Conservation (phyloP, 2,113 vertebrate species). For the Lophius piscatorius region DNA sequence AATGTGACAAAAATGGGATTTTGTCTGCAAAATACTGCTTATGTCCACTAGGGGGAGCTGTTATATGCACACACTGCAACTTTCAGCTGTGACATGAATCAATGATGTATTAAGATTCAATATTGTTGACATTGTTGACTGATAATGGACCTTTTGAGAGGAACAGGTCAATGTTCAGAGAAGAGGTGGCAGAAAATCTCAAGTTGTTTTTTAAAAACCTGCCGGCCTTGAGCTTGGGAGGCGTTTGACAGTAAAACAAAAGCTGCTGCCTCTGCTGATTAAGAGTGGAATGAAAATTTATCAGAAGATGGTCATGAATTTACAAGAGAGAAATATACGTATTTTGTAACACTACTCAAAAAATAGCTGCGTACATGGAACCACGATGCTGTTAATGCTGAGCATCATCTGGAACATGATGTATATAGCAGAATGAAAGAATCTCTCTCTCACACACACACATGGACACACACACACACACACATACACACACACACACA, state of each 20-base stretch:
- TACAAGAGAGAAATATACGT: constrained; percentile 3
- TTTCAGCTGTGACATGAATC: too few relatives aligned
- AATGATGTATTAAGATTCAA: too few relatives aligned
- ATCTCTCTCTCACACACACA: constrained; percentile 21
- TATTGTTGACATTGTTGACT: too few relatives aligned
- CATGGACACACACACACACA: constrained; percentile 11
- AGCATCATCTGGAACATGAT: constrained; percentile 54
- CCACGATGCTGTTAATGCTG: constrained; percentile 31
- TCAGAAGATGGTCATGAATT: not conserved
- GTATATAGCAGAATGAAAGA: constrained; percentile 25
- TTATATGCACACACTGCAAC: too few relatives aligned
- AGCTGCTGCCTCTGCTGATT: constrained; percentile 17
- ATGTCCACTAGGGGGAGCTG: too few relatives aligned
- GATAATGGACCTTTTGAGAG: too few relatives aligned
- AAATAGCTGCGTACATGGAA: constrained; percentile 5
- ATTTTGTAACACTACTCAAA: not conserved
- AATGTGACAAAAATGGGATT: too few relatives aligned
- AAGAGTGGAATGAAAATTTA: not conserved
- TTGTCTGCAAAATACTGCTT: too few relatives aligned
- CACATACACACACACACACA: constrained; percentile 26
- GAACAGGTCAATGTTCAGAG: too few relatives aligned
- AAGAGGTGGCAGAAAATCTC: too few relatives aligned
- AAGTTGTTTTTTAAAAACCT: too few relatives aligned
- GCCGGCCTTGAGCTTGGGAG: too few relatives aligned
- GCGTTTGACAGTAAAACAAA: constrained; percentile 7